A percentile compares a stretch with the other conserved stretches of the same genome.
Conservation (phyloP, 2,797 vertebrate genomes). For the Coreius guichenoti region DNA sequence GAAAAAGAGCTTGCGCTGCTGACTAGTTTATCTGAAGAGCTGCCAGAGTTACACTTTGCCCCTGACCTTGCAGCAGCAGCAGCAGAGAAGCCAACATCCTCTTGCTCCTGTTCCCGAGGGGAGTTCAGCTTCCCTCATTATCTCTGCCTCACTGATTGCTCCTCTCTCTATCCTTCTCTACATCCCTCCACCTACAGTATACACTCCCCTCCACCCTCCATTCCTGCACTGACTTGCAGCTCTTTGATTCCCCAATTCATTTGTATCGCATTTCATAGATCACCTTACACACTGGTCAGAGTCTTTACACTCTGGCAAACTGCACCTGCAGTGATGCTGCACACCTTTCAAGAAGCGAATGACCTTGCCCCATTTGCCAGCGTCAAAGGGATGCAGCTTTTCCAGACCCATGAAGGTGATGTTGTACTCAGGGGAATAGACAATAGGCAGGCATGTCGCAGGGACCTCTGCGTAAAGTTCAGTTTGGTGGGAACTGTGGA, state of each 20-base stretch:
- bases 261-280: constrained; percentile 28
- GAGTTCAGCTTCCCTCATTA: constrained; percentile 65
- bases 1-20: constrained; percentile 49
- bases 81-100: constrained; percentile 53
- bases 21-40: constrained; percentile 58
- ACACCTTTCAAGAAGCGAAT: constrained; percentile 92
- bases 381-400: constrained; percentile 95
- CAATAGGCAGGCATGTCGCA: constrained; percentile 83
- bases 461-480: constrained; percentile 83
- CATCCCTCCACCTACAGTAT: constrained; percentile 39
- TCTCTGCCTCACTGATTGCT: constrained; percentile 60
- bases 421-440: constrained; percentile 94
- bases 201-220: neutral
- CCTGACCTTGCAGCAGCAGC: constrained; percentile 58
- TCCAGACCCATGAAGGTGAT: constrained; percentile 97
- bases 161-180: constrained; percentile 42
- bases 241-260: constrained; percentile 27
- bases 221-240: constrained; percentile 2
- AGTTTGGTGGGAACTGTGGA: constrained; percentile 81
- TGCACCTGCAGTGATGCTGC: constrained; percentile 6
- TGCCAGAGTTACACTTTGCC: constrained; percentile 58
- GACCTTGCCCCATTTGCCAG: constrained; percentile 97
- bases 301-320: neutral
- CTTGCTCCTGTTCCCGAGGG: constrained; percentile 58
- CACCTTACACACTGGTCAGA: constrained; percentile 31